Evolutionary conservation across 2,797 vertebrate species (phyloP).

Genomic region (Clarias laeviceps): DNA sequence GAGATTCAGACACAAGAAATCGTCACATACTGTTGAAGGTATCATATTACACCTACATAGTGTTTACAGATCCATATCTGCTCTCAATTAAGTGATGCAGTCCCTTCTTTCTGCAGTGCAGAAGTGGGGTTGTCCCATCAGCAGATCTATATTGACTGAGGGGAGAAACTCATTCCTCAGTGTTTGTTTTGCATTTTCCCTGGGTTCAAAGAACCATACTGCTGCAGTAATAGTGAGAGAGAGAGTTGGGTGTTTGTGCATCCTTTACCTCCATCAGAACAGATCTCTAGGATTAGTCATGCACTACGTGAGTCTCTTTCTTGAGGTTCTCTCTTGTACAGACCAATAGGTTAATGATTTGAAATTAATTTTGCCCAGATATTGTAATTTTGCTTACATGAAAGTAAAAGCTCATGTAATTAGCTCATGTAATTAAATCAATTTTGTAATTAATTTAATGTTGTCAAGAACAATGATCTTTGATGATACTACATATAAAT

Average conservation of each 20-base stretch:
- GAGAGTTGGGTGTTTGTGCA: background rate
- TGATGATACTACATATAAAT: background rate
- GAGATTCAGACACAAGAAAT: background rate
- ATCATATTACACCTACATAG: background rate
- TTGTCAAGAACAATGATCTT: background rate
- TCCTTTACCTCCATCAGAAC: background rate
- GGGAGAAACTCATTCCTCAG: constrained; percentile 19
- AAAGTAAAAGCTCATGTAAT: background rate
- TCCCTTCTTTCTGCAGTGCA: constrained; percentile 29
- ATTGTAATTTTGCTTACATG: background rate
- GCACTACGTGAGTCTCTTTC: background rate
- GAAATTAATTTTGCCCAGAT: background rate
- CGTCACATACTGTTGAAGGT: background rate
- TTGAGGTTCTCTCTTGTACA: background rate
- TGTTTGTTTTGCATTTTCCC: background rate
- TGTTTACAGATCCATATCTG: constrained; percentile 11
- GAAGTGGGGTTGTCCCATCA: background rate
- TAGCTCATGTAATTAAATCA: background rate
- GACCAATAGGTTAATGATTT: background rate
- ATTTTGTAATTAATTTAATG: background rate
- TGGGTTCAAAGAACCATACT: background rate
- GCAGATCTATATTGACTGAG: constrained; percentile 6
- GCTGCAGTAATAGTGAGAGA: background rate
- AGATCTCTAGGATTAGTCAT: background rate
- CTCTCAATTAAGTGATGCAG: constrained; percentile 10